Conservation (phyloP, 1,140 invertebrate genomes). For the Zaprionus ornatus region DNA sequence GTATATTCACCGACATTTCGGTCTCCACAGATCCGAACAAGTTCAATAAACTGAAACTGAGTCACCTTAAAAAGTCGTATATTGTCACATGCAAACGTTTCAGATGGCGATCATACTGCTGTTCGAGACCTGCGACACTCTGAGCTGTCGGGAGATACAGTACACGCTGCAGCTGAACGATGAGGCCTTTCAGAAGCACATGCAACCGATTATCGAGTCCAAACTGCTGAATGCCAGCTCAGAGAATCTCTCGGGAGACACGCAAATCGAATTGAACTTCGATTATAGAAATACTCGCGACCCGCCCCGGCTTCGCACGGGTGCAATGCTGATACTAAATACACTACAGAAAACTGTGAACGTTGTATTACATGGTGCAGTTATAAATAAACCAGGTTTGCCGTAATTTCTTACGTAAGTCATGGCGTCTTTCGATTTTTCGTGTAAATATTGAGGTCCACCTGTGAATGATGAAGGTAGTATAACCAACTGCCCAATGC, state of each 20-base stretch:
- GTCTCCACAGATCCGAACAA: conserved; percentile 97
- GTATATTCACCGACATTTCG: conserved; percentile 99
- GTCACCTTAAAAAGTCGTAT: conserved; percentile 88
- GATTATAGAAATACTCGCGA: conserved; percentile 95
- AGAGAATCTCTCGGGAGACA: conserved; percentile 84
- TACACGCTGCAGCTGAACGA: conserved; percentile 90
- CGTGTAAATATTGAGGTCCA: no score
- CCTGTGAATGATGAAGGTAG: no score
- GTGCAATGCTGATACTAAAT: no score
- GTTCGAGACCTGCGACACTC: conserved; percentile 91
- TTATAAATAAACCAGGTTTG: no score
- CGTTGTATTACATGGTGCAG: no score
- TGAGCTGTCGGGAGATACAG: conserved; percentile 90
- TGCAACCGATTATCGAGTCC: conserved; percentile 92
- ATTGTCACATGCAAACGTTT: conserved; percentile 97
- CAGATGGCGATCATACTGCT: conserved; percentile 96
- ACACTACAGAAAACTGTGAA: no score
- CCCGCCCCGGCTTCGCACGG: no score
- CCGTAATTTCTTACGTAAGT: no score
- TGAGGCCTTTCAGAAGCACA: conserved; percentile 92
- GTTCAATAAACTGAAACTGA: conserved; percentile 88
- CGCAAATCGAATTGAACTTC: conserved; percentile 90
- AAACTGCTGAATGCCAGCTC: conserved; percentile 89
- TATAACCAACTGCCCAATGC: no score
- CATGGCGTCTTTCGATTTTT: no score